Base-by-base conservation (phyloP, 2,113 vertebrate species). In the Hiodon alosoides region DNA sequence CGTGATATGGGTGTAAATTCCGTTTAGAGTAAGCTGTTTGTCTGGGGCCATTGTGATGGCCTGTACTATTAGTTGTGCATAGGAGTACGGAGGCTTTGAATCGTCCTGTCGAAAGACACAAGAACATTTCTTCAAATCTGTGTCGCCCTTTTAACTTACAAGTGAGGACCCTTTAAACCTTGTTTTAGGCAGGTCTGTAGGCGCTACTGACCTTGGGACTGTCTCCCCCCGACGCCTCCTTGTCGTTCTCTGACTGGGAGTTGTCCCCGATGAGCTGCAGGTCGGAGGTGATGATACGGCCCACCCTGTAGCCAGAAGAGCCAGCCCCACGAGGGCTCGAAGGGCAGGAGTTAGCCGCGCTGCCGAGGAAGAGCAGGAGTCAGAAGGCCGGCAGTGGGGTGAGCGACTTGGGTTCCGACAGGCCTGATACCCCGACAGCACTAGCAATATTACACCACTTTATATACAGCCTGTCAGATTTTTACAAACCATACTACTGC, bases 1-100 rank as follows among this genome's bases (percentile, higher is more conserved):
- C 72, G 96, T 98, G 90, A 98, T 98, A 91, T 98, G 96, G 60
- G 94, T 97, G 79, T 98, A 99, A 85, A 98, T 98, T 71, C 96
- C 96, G 31, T 97, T 98, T 71, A 98, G 92, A 76, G 96, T 98
- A 80, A 98, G 95, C 84, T 98, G 97, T 80, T 97, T 98, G 87
- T 98, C 95, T 47, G 87, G 93, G 14, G 96, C 95, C 93, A 95
- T 89, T 0, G 95, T 96, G 77, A 98, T 97, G 79, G 96, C 96
- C 90, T 98, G 96, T 73, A 98, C 96, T 54, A 98, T 98, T 85
- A 98, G 83, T 85, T 99, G 96, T 89, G 95, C 95, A 88, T 98
- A 98, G 79, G 95, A 98, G 79, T 99, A 98, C 61, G 96, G 97
- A 72, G 96, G 96, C 80, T 99, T 98, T 76, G 96, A 98, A 84